These are phyloP conservation scores for Aricia agestis DNA, from an alignment of 1,140 invertebrate genomes.

Conservation along the genomic window DNA sequence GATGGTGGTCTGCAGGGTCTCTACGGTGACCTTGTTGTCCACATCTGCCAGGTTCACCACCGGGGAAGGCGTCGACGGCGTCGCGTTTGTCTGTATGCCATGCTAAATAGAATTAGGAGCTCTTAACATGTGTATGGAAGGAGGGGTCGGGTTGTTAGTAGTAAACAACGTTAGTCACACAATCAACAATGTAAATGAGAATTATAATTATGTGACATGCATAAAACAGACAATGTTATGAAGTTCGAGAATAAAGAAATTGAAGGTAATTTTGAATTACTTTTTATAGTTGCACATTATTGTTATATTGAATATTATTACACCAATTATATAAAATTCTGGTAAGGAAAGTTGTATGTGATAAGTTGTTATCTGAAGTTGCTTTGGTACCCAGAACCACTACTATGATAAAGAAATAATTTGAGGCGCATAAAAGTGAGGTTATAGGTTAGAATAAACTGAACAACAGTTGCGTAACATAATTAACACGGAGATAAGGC, in stretches of 20 bases:
- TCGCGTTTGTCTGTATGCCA: conserved; percentile 85
- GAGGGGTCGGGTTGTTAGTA: conserved; percentile 38
- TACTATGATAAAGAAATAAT: no score
- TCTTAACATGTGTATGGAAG: conserved; percentile 49
- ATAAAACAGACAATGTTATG: conserved; percentile 9
- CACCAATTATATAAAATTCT: no score
- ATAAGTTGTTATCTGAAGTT: no score
- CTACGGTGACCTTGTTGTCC: conserved; percentile 81
- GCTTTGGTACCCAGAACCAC: no score
- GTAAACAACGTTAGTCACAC: conserved; percentile 18
- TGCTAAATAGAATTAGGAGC: conserved; percentile 69
- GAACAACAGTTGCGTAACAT: no score
- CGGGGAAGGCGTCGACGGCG: conserved; percentile 86
- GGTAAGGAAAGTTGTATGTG: no score
- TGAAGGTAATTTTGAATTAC: neutral
- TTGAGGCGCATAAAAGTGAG: no score
- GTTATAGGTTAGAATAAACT: no score
- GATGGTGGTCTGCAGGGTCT: conserved; percentile 82
- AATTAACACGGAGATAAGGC: no score
- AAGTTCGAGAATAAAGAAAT: neutral
- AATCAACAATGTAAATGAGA: neutral
- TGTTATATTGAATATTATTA: no score
- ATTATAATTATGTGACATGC: conserved; percentile 6
- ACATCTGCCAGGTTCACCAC: conserved; percentile 87
- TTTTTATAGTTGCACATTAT: neutral